Conservation (phyloP, 1,140 invertebrate species). For the Kradibia gibbosae region DNA sequence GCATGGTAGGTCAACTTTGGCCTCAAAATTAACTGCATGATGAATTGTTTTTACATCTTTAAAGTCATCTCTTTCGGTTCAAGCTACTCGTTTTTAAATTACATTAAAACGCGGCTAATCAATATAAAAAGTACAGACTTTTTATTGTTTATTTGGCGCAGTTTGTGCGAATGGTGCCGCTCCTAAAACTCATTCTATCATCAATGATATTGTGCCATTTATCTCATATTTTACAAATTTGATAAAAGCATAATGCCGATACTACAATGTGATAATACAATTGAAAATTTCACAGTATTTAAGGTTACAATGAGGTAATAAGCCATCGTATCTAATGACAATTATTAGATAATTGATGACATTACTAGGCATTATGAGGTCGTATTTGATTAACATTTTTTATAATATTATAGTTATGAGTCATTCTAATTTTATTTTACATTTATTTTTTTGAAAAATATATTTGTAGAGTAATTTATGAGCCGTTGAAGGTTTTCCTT, state of each 20-base stretch:
- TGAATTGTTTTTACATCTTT: too few species aligned
- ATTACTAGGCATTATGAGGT: background rate
- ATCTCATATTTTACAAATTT: too few species aligned
- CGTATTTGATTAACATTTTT: constrained; percentile 10
- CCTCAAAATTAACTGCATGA: constrained; percentile 34
- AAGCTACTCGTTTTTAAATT: too few species aligned
- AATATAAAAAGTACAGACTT: too few species aligned
- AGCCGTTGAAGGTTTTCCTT: constrained; percentile 46
- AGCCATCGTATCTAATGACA: background rate
- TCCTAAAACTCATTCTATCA: background rate
- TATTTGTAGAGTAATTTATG: constrained; percentile 41
- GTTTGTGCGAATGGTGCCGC: too few species aligned
- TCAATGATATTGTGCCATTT: background rate
- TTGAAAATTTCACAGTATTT: background rate
- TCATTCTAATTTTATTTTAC: constrained; percentile 20
- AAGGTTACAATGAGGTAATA: background rate
- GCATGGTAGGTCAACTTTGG: constrained; percentile 27
- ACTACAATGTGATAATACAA: background rate
- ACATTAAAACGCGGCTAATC: too few species aligned
- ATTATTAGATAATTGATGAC: constrained; percentile 12
- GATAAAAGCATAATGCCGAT: background rate
- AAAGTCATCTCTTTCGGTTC: too few species aligned
- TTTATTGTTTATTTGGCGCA: too few species aligned
- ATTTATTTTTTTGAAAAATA: constrained; percentile 15
- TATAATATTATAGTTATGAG: constrained; percentile 19